Evolutionary conservation across 2,888 invertebrate genomes (phyloP), one percentile per base, ranked within the genome.

Genomic region (Eupelmus urozonus): DNA sequence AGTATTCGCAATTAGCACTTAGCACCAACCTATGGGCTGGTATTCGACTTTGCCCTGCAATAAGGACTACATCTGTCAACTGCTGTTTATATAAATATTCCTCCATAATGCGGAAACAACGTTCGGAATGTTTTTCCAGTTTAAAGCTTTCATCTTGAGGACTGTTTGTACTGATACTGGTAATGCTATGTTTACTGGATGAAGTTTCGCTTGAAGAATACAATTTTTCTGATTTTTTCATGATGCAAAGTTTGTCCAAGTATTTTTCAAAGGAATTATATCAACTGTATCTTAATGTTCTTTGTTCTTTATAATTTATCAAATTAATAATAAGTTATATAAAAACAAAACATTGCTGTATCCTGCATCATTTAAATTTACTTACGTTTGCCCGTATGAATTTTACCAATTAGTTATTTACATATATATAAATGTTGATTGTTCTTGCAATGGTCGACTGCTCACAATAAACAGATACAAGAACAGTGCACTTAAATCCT

Each of bases 1-100:
- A 98, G 90, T 98, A 98, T 90, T 97, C 97, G 84, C 97, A 97
- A 77, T 96, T 96, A 57, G 97, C 96, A 84, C 96, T 95, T 82
- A 98, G 92, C 70, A 98, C 96, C 82, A 98, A 91, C 86, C 97
- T 95, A 91, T 97, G 96, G 34, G 96, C 96, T 81, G 94, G 93
- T 85, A 96, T 94, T 84, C 94, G 90, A 76, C 88, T 89, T 7
- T 90, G 91, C 87, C 95, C 96, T 80, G 96, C 96, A 84, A 97
- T 93, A 27, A 98, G 92, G 23, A 94, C 93, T 66, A 98, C 95
- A 91, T 98, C 98, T 87, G 96, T 97, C 70, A 98, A 91, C 90
- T 96, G 95, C 85, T 95, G 94, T 78, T 94, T 94, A 86, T 95
- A 93, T 82, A 95, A 93, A 91, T 96, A 97, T 70, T 93, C 92